phyloP scores from a whole-genome alignment of 2,113 vertebrate genomes.

The Mungos mungo region DNA sequence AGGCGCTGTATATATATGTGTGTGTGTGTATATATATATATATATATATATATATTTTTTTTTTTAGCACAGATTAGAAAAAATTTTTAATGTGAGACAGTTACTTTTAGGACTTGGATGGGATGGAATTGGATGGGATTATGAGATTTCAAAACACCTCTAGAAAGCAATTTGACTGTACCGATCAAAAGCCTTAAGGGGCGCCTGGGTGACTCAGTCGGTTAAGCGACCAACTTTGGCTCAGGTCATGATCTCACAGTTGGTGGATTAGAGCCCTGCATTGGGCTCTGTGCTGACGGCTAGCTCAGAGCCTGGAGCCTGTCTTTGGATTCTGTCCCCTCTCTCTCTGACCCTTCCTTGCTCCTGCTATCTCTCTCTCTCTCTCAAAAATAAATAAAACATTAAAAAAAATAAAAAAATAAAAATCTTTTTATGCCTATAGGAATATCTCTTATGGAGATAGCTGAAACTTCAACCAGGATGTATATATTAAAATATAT shows the following conservation, averaged over 20 bases:
- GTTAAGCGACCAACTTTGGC: too few relatives aligned
- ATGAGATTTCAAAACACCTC: constrained; percentile 6
- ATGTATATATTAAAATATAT: not conserved
- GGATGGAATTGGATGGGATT: not conserved
- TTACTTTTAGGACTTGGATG: not conserved
- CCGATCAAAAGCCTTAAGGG: not conserved
- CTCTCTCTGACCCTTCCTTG: too few relatives aligned
- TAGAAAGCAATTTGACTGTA: not conserved
- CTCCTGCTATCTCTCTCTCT: too few relatives aligned
- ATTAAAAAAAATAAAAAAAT: too few relatives aligned
- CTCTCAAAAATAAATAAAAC: too few relatives aligned
- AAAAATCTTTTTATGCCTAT: not conserved
- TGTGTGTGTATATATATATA: not conserved
- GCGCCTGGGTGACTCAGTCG: too few relatives aligned
- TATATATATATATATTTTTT: too few relatives aligned
- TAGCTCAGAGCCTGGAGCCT: too few relatives aligned
- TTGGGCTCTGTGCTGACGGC: too few relatives aligned
- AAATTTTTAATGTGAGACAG: not conserved
- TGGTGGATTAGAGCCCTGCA: too few relatives aligned
- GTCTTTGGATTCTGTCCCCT: too few relatives aligned
- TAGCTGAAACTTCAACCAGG: not conserved
- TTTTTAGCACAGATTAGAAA: constrained; percentile 29
- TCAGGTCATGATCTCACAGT: too few relatives aligned
- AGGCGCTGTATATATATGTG: not conserved
- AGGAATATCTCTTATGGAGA: constrained; percentile 9